These are phyloP conservation scores for Procapra przewalskii DNA, from an alignment of 2,113 vertebrate species.

Conservation along the genomic window DNA sequence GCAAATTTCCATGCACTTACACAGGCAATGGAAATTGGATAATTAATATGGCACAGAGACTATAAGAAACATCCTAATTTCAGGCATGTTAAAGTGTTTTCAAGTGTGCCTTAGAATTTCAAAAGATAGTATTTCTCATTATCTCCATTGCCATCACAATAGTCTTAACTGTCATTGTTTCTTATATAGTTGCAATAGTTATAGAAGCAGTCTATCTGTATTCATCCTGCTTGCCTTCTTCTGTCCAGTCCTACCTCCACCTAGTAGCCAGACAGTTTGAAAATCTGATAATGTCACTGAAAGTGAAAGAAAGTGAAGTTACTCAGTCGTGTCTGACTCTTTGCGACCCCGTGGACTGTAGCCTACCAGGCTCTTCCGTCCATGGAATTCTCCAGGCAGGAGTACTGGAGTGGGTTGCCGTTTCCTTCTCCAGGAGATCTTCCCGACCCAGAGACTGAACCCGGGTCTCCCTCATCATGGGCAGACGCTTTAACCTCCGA, in stretches of 20 bases:
- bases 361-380: too few species aligned
- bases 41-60: background rate
- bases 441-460: accelerated
- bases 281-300: background rate
- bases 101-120: background rate
- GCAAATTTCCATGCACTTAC: background rate
- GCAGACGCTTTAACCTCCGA: too few species aligned
- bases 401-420: too few species aligned
- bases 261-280: background rate
- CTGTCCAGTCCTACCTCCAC: background rate
- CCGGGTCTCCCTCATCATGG: accelerated
- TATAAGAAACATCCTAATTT: background rate
- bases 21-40: background rate
- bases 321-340: accelerated
- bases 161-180: background rate
- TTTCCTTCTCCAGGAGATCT: too few species aligned
- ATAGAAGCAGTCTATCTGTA: background rate
- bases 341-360: too few species aligned
- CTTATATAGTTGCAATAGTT: background rate
- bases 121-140: background rate
- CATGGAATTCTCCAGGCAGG: too few species aligned
- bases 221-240: background rate
- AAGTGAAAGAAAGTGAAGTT: too few species aligned
- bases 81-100: background rate
- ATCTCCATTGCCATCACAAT: background rate